phyloP scores from a whole-genome alignment of 2,113 vertebrate genomes.

The Chrysemys picta region DNA sequence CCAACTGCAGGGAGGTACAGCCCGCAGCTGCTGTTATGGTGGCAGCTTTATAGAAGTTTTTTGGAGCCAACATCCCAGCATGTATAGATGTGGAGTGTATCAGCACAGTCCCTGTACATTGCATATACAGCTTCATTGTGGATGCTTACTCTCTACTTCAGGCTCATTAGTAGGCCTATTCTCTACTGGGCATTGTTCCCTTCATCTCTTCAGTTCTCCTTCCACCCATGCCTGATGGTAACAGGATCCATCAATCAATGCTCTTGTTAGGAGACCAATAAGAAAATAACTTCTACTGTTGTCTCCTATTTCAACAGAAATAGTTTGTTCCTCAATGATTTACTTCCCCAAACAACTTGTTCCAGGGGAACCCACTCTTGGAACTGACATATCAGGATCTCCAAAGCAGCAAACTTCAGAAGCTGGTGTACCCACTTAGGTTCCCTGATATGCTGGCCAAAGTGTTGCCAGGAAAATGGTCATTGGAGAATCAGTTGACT shows the following conservation, averaged over 20 bases:
- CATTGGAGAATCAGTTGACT: neutral
- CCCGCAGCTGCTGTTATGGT: neutral
- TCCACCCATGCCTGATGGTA: neutral
- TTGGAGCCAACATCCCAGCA: neutral
- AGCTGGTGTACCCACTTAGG: neutral
- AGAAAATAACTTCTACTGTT: neutral
- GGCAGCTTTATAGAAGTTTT: neutral
- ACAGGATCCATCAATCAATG: neutral
- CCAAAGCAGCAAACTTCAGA: neutral
- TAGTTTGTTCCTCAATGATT: neutral
- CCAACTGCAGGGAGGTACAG: neutral
- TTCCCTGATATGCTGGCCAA: neutral
- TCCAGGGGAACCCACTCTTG: neutral
- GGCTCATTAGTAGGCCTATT: neutral
- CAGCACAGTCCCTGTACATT: neutral
- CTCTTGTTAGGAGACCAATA: neutral
- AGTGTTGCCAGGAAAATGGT: neutral
- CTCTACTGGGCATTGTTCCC: neutral
- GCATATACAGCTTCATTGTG: neutral
- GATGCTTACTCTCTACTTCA: neutral
- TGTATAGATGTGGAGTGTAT: neutral
- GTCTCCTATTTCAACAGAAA: neutral
- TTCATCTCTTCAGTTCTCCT: neutral
- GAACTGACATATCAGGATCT: neutral
- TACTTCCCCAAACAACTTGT: neutral